Evolutionary conservation across 2,797 vertebrate genomes (phyloP).

Genomic region (Channa striata): DNA sequence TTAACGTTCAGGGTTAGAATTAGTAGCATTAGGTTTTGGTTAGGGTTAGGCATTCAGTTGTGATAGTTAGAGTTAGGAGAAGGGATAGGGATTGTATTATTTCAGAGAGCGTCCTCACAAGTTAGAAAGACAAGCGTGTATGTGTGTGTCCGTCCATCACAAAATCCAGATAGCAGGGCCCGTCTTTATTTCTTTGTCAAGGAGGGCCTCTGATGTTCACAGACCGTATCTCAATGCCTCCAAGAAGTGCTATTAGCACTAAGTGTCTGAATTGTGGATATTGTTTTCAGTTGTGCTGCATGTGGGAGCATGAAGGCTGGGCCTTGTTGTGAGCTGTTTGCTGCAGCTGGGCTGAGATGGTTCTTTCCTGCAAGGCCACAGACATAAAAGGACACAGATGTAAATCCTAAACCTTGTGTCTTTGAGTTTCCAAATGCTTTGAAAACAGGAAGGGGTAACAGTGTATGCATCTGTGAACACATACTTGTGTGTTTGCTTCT

Average conservation of each 20-base stretch:
- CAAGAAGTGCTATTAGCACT: conserved; percentile 72
- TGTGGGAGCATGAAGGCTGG: conserved; percentile 73
- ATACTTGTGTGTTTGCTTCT: conserved; percentile 58
- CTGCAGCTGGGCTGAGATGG: conserved; percentile 80
- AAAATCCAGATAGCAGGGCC: conserved; percentile 54
- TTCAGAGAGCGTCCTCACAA: no score
- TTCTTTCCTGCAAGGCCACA: conserved; percentile 81
- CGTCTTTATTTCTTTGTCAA: conserved; percentile 62
- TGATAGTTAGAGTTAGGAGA: no score
- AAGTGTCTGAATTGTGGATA: conserved; percentile 76
- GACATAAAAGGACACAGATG: conserved; percentile 85
- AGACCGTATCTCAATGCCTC: conserved; percentile 69
- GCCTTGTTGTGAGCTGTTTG: conserved; percentile 74
- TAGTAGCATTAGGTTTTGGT: no score
- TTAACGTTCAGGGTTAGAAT: no score
- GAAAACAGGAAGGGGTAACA: conserved; percentile 80
- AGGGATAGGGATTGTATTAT: no score
- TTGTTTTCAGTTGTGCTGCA: conserved; percentile 76
- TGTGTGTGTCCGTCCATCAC: conserved; percentile 18
- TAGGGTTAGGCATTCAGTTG: no score
- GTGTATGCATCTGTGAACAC: conserved; percentile 44
- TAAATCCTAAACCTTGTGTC: conserved; percentile 84
- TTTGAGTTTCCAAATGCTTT: conserved; percentile 83
- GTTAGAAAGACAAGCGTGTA: no score
- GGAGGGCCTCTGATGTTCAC: conserved; percentile 68